phyloP scores from a whole-genome alignment of 2,888 invertebrate species.

The Spodoptera picta region DNA sequence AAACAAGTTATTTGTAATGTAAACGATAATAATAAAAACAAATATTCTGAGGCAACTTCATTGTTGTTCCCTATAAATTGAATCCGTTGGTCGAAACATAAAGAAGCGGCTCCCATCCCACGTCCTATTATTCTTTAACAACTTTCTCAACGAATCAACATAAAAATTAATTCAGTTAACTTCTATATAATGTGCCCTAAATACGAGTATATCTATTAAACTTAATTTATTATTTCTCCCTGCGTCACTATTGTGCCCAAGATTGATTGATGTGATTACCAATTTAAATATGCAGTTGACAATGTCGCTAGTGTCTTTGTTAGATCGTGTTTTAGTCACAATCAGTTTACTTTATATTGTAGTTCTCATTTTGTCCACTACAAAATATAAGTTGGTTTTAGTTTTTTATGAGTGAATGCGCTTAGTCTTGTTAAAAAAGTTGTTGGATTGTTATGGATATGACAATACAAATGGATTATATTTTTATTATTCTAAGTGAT shows the following conservation, averaged over 20 bases:
- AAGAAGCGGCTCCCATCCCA: conserved; percentile 53
- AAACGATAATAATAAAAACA: conserved; percentile 39
- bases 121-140: conserved; percentile 58
- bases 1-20: conserved; percentile 30
- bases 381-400: too few relatives aligned
- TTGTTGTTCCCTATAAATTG: conserved; percentile 40
- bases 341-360: too few relatives aligned
- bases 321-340: too few relatives aligned
- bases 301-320: too few relatives aligned
- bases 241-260: conserved; percentile 72
- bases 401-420: conserved; percentile 57
- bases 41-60: conserved; percentile 23
- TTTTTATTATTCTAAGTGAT: neutral
- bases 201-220: conserved; percentile 76
- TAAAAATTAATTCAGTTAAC: conserved; percentile 73
- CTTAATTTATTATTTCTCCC: conserved; percentile 78
- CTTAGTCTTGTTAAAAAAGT: conserved; percentile 40
- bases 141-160: conserved; percentile 64
- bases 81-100: conserved; percentile 41
- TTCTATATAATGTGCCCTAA: conserved; percentile 53
- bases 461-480: neutral
- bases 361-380: too few relatives aligned
- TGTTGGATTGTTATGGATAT: conserved; percentile 24
- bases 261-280: conserved; percentile 77
- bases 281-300: too few relatives aligned